These are phyloP conservation scores for Lacerta bilineata DNA, from an alignment of 2,797 vertebrate genomes.

Conservation along the genomic window DNA sequence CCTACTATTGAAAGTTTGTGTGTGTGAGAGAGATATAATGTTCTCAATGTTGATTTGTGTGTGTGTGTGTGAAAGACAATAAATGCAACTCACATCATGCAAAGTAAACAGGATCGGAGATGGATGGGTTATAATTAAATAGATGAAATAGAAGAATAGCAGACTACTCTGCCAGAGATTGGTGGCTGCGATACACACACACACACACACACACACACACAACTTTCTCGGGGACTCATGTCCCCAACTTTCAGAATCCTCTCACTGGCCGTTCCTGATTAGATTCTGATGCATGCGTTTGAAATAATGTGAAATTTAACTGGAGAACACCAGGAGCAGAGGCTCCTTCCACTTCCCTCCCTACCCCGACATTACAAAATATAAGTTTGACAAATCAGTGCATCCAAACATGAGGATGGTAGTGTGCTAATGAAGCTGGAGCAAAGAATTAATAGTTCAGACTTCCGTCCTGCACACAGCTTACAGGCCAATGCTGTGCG, in stretches of 20 bases:
- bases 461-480: not conserved
- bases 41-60: constrained; percentile 14
- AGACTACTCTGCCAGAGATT: not conserved
- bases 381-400: not conserved
- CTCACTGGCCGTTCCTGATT: not conserved
- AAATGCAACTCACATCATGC: constrained; percentile 11
- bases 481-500: not conserved
- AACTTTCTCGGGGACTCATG: too few relatives aligned
- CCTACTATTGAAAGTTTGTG: not conserved
- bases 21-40: not conserved
- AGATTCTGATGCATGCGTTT: not conserved
- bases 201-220: not conserved
- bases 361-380: not conserved
- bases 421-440: not conserved
- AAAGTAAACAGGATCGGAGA: not conserved
- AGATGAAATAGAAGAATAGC: not conserved
- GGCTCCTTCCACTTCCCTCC: not conserved
- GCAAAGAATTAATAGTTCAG: not conserved
- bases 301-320: not conserved
- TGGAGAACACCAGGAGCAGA: too few relatives aligned
- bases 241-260: not conserved
- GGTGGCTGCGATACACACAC: not conserved
- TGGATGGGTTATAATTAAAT: constrained; percentile 35
- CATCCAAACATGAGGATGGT: not conserved
- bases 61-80: constrained; percentile 18